Base-by-base conservation (phyloP, 2,113 vertebrate species). In the Macaca nemestrina region DNA sequence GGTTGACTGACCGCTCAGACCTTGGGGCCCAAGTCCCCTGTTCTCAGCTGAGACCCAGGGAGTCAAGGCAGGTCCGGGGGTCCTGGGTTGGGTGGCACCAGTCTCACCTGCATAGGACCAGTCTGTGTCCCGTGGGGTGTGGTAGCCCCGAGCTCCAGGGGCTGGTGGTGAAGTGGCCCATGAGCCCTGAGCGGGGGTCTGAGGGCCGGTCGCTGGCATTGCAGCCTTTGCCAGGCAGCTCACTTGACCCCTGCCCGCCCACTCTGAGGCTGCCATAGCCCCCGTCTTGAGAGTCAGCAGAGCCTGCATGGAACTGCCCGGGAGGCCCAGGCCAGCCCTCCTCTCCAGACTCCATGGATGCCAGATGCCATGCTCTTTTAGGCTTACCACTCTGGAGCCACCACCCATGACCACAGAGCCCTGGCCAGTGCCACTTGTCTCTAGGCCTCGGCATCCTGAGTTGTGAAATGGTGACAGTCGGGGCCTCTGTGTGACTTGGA, bases 61-160 rank as follows among this genome's bases (percentile, higher is more conserved):
- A 57, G 30, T 4, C 6, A 13, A 10, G 4, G 2, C 16, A 3
- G 30, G 57, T 67, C 75, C 2, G 14, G 7, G 38, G 9, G 1
- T 4, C 59, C 89, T 10, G 12, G 59, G 27, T 27, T 6, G 50
- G 35, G 32, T 1, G 23, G 72, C 45, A 32, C 30, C 61, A 10
- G 22, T 30, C 10, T 43, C 6, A 16, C 40, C 50, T 16, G 27
- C 25, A 7, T 4, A 1, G 38, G 16, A 10, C 32, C 13, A 1
- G 5, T 3, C 11, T 0, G 27, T 6, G 6, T n/a, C 83, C 5
- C 1, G 0, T 2, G 23, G 3, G 10, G 40, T 30, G 40, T 57
- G 8, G 35, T 2, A 43, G 25, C 27, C n/a, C 25, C 1, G 2
- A 23, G 32, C 79, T 73, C 57, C 14, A 10, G 38, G 30, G 40